Evolutionary conservation across 2,113 vertebrate genomes (phyloP).

Genomic region (Gila orcuttii): DNA sequence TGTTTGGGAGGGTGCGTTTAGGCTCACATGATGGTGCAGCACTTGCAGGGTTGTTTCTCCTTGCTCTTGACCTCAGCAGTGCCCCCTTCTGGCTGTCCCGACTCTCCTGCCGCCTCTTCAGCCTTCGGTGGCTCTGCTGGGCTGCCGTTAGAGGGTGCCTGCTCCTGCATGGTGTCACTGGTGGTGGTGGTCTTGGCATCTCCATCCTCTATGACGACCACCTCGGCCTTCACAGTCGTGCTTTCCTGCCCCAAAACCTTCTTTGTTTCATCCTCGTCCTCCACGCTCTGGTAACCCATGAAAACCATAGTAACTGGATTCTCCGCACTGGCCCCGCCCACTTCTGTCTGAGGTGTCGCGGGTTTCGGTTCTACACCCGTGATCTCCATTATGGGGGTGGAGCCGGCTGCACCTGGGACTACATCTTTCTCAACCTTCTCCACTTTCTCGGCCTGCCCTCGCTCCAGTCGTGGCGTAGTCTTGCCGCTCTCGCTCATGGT

Average conservation of each 20-base stretch:
- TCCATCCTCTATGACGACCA: conserved; percentile 86
- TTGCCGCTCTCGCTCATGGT: conserved; percentile 69
- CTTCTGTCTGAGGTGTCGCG: rapidly evolving
- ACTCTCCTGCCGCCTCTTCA: conserved; percentile 62
- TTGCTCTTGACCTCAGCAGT: conserved; percentile 78
- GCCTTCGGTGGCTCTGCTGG: conserved; percentile 67
- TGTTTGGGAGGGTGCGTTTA: conserved; percentile 7
- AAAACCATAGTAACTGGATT: conserved; percentile 96
- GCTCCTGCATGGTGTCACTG: conserved; percentile 51
- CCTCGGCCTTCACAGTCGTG: conserved; percentile 88
- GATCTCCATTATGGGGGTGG: conserved; percentile 76
- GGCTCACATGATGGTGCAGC: conserved; percentile 92
- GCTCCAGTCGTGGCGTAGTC: neutral
- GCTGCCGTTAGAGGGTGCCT: conserved; percentile 74
- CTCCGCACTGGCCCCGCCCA: conserved; percentile 75
- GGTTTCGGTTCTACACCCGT: conserved; percentile 76
- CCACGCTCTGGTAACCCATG: conserved; percentile 96
- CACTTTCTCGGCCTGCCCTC: neutral
- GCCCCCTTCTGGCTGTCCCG: conserved; percentile 62
- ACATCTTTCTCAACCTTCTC: conserved; percentile 5
- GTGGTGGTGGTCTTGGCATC: conserved; percentile 64
- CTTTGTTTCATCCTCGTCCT: conserved; percentile 89
- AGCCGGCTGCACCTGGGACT: conserved; percentile 41
- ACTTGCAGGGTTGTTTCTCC: conserved; percentile 89
- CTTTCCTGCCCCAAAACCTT: conserved; percentile 89